These are phyloP conservation scores for Epinephelus moara DNA, from an alignment of 2,113 vertebrate species.

Conservation along the genomic window DNA sequence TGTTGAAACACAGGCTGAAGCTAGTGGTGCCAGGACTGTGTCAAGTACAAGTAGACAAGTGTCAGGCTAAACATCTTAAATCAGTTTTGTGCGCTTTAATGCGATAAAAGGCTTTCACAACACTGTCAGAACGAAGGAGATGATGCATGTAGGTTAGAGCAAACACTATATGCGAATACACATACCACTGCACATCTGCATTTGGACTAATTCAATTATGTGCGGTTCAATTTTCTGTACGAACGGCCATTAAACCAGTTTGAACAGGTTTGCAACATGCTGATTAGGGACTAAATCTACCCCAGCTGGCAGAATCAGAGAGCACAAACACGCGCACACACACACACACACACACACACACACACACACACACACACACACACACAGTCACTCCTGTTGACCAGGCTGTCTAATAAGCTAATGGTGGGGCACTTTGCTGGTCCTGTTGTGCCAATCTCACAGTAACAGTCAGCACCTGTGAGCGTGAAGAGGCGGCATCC, in stretches of 20 bases:
- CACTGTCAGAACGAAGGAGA: constrained; percentile 8
- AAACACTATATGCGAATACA: constrained; percentile 14
- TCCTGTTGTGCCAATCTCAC: constrained; percentile 53
- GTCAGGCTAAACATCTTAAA: constrained; percentile 29
- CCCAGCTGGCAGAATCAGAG: not conserved
- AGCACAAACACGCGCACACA: not conserved
- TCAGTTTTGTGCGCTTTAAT: constrained; percentile 17
- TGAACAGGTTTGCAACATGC: constrained; percentile 8
- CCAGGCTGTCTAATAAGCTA: constrained; percentile 56
- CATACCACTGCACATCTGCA: not conserved
- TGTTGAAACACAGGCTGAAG: constrained; percentile 12
- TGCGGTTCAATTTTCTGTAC: not conserved
- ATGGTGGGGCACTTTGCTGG: constrained; percentile 48
- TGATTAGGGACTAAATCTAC: constrained; percentile 20
- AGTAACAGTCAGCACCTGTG: constrained; percentile 48
- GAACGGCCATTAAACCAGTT: not conserved
- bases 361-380: not conserved
- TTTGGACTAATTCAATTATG: constrained; percentile 17
- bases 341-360: not conserved
- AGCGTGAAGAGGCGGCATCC: constrained; percentile 24
- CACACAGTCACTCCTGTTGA: constrained; percentile 10
- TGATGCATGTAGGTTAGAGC: constrained; percentile 14
- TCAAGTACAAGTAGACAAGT: constrained; percentile 9
- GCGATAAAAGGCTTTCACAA: constrained; percentile 19
- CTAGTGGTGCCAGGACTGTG: constrained; percentile 8